Conservation (phyloP, 2,888 invertebrate species). For the Protodeltote pygarga region DNA sequence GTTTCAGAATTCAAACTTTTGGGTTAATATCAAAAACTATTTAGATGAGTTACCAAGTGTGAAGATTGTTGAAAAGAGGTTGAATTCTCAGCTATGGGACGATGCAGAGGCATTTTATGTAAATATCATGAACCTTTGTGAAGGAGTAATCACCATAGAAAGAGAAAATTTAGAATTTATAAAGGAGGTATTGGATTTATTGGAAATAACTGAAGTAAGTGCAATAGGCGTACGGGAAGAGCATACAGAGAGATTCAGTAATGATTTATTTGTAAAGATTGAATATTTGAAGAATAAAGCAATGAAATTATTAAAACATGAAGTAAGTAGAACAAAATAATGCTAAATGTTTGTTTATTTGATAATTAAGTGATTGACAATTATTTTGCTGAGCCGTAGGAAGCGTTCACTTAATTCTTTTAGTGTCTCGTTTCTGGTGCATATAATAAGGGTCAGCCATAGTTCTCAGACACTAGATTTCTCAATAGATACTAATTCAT, state of each 20-base stretch:
- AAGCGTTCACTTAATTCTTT: too few species aligned
- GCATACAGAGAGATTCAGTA: constrained; percentile 76
- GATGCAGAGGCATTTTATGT: constrained; percentile 73
- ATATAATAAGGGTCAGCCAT: too few species aligned
- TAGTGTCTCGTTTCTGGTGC: too few species aligned
- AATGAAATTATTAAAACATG: constrained; percentile 49
- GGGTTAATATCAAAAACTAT: constrained; percentile 67
- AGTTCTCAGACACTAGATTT: too few species aligned
- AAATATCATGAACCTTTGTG: constrained; percentile 64
- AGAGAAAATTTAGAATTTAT: constrained; percentile 58
- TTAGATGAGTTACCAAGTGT: constrained; percentile 66
- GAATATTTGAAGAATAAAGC: constrained; percentile 56
- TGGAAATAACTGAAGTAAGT: constrained; percentile 68
- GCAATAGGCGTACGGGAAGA: constrained; percentile 67
- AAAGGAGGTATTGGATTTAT: constrained; percentile 59
- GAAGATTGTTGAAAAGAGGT: constrained; percentile 71
- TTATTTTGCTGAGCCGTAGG: too few species aligned
- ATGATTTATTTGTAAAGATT: constrained; percentile 74
- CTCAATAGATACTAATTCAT: too few species aligned
- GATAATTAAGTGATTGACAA: not conserved
- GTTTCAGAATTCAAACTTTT: constrained; percentile 69
- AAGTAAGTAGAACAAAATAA: constrained; percentile 55
- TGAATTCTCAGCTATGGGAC: constrained; percentile 78
- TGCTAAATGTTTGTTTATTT: not conserved
- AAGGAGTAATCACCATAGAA: constrained; percentile 68